Conservation (phyloP, 2,888 invertebrate species). For the Adelognathus sp. region DNA sequence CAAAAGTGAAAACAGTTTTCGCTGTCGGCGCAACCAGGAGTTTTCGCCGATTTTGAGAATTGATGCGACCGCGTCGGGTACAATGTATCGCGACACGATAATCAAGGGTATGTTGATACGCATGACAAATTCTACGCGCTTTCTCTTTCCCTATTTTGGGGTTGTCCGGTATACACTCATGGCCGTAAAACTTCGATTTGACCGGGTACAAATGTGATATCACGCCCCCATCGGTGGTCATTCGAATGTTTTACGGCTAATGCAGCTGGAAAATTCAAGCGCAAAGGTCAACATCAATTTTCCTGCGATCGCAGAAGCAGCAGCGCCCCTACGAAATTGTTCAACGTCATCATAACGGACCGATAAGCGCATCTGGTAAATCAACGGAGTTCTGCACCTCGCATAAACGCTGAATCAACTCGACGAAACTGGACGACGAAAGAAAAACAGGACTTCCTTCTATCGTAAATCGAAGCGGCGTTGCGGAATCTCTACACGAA, state of each 20-base stretch:
- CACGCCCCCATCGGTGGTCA: slow-evolving; percentile 2
- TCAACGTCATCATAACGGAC: slow-evolving; percentile 62
- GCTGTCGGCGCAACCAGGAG: slow-evolving; percentile 3
- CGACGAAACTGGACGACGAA: neutral
- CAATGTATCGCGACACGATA: slow-evolving; percentile 12
- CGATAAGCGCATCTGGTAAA: slow-evolving; percentile 37
- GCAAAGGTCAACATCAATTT: slow-evolving; percentile 62
- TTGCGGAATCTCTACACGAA: neutral
- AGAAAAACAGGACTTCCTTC: neutral
- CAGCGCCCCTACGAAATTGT: slow-evolving; percentile 54
- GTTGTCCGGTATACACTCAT: neutral
- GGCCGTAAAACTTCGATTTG: slow-evolving; percentile 7
- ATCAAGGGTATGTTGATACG: slow-evolving; percentile 22
- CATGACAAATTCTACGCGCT: slow-evolving; percentile 8
- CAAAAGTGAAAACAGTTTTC: slow-evolving; percentile 24
- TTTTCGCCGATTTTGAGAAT: slow-evolving; percentile 28
- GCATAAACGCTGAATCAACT: slow-evolving; percentile 17
- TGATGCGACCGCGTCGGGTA: slow-evolving; percentile 17
- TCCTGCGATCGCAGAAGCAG: slow-evolving; percentile 57
- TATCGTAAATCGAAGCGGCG: neutral
- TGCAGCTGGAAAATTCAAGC: slow-evolving; percentile 38
- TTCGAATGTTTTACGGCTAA: slow-evolving; percentile 54
- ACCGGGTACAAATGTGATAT: neutral
- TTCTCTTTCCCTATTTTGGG: neutral
- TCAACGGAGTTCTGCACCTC: slow-evolving; percentile 16